Conservation (phyloP, 2,797 vertebrate genomes). For the Chaunax sp. region DNA sequence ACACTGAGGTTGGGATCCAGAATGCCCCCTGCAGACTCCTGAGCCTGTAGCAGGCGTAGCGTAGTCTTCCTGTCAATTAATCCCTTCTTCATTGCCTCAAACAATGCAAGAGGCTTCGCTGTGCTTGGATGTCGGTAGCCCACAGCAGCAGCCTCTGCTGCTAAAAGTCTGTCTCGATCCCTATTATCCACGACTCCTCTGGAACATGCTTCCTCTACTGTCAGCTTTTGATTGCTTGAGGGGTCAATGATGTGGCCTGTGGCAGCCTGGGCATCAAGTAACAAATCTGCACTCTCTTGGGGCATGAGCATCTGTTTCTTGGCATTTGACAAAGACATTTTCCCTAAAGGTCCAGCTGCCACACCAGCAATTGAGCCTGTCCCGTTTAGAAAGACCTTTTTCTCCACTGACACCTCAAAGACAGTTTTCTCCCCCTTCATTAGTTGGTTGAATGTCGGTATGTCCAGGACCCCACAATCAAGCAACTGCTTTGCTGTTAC, state of each 20-base stretch:
- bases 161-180: conserved; percentile 86
- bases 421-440: conserved; percentile 86
- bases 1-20: conserved; percentile 91
- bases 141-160: conserved; percentile 88
- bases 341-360: background rate
- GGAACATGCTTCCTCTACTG: conserved; percentile 87
- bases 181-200: conserved; percentile 87
- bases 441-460: conserved; percentile 55
- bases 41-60: conserved; percentile 90
- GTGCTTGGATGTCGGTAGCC: conserved; percentile 88
- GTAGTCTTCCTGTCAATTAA: conserved; percentile 85
- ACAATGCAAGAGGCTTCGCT: conserved; percentile 84
- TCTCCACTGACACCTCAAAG: conserved; percentile 86
- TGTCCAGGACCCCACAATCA: conserved; percentile 82
- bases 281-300: conserved; percentile 82
- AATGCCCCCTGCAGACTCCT: conserved; percentile 90
- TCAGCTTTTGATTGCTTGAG: conserved; percentile 84
- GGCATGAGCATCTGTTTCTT: conserved; percentile 84
- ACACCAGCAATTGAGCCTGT: conserved; percentile 45
- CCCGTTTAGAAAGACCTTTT: conserved; percentile 83
- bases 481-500: conserved; percentile 87
- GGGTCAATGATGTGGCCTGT: conserved; percentile 91
- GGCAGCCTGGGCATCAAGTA: conserved; percentile 93
- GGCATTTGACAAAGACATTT: conserved; percentile 72
- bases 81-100: conserved; percentile 91